Evolutionary conservation across 1,140 invertebrate genomes (phyloP).

Genomic region (Procambarus virginalis): DNA sequence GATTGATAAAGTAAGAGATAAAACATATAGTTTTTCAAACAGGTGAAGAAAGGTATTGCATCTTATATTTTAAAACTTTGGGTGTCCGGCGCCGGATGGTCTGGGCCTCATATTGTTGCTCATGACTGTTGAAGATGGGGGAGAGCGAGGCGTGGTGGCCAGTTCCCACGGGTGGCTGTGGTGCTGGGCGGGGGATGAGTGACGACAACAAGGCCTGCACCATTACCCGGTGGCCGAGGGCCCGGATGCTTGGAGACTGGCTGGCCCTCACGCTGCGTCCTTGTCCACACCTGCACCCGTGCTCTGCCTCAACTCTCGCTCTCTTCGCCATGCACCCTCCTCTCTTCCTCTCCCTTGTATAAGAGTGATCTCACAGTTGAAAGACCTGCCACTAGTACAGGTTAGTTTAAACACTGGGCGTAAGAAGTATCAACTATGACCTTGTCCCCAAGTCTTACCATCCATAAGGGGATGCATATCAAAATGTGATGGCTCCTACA

Average conservation of each 20-base stretch:
- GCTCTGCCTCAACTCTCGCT: not conserved
- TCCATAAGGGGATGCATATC: not conserved
- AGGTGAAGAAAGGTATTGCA: no score
- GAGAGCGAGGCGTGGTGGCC: not conserved
- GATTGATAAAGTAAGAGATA: no score
- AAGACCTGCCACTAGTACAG: not conserved
- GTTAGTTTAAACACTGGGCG: not conserved
- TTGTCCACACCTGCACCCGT: not conserved
- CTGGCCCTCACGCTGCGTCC: not conserved
- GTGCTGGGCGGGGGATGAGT: not conserved
- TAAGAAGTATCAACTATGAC: not conserved
- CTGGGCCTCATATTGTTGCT: not conserved
- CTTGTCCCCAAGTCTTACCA: not conserved
- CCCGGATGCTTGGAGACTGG: not conserved
- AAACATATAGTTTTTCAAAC: no score
- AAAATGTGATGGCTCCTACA: constrained; percentile 6
- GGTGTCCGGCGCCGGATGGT: no score
- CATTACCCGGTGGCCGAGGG: not conserved
- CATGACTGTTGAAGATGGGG: not conserved
- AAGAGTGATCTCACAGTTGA: not conserved
- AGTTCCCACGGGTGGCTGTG: not conserved
- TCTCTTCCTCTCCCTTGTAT: not conserved
- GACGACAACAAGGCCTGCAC: constrained; percentile 7
- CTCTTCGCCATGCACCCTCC: not conserved
- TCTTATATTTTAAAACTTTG: no score